These are phyloP conservation scores for Dryadula phaetusa DNA, from an alignment of 2,888 invertebrate species.

Conservation along the genomic window DNA sequence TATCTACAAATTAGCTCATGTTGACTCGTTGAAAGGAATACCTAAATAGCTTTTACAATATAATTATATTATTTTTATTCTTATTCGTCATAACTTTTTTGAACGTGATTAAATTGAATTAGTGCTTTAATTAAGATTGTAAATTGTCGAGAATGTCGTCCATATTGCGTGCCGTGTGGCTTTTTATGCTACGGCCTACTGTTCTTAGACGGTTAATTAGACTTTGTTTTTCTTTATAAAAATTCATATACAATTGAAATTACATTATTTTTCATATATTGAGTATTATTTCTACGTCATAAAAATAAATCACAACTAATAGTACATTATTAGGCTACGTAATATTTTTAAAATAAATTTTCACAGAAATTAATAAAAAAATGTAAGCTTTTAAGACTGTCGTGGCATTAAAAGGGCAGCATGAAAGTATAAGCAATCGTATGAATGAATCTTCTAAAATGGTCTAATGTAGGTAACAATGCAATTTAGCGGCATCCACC, in stretches of 20 bases:
- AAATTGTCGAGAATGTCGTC: not conserved
- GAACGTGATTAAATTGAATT: not conserved
- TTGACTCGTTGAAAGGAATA: conserved; percentile 47
- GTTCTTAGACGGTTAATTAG: not conserved
- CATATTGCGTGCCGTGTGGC: not conserved
- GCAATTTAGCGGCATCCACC: conserved; percentile 48
- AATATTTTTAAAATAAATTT: not conserved
- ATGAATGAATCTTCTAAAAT: conserved; percentile 26
- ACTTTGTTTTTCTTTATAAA: not conserved
- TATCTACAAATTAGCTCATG: conserved; percentile 56
- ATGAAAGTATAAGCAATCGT: conserved; percentile 20
- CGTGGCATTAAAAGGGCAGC: not conserved
- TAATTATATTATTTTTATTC: conserved; percentile 5
- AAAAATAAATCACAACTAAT: not conserved
- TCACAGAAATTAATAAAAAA: not conserved
- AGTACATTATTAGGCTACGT: not conserved
- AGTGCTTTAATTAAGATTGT: not conserved
- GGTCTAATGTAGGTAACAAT: conserved; percentile 47
- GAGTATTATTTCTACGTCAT: not conserved
- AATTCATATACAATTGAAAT: not conserved
- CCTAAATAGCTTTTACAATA: conserved; percentile 36
- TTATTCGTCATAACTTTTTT: not conserved
- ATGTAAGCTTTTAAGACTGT: not conserved
- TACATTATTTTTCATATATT: not conserved
- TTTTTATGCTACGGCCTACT: not conserved